A percentile compares a stretch with the other conserved stretches of the same genome.
Evolutionary conservation across 2,113 vertebrate genomes (phyloP).

Genomic region (Capra hircus): DNA sequence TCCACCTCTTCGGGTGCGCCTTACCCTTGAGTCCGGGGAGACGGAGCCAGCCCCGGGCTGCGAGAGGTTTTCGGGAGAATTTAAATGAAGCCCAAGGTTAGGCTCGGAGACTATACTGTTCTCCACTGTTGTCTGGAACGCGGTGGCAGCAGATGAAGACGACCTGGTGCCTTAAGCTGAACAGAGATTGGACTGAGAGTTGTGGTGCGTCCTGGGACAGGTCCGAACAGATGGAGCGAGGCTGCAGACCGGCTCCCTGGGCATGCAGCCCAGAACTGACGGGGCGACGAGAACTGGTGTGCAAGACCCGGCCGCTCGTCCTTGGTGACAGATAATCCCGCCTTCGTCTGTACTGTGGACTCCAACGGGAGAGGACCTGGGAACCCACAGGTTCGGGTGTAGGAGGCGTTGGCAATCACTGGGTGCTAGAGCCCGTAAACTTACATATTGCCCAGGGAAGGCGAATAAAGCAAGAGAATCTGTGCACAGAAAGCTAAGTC

Average conservation of each 20-base stretch:
- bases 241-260: neutral
- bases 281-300: too few relatives aligned
- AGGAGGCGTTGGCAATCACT: neutral
- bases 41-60: neutral
- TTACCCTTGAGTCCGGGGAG: neutral
- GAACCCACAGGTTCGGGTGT: neutral
- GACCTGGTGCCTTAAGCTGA: neutral
- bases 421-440: neutral
- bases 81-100: neutral
- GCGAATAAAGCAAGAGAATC: neutral
- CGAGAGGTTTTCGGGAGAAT: neutral
- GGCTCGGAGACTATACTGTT: neutral
- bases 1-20: fast-evolving
- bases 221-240: neutral
- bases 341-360: neutral
- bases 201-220: neutral
- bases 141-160: neutral
- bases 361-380: neutral
- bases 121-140: too few relatives aligned
- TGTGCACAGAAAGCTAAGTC: neutral
- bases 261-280: too few relatives aligned
- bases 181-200: too few relatives aligned
- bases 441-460: neutral
- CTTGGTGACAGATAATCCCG: neutral
- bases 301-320: neutral